Evolutionary conservation across 1,140 invertebrate genomes (phyloP).

Genomic region (Camponotus vicinus): DNA sequence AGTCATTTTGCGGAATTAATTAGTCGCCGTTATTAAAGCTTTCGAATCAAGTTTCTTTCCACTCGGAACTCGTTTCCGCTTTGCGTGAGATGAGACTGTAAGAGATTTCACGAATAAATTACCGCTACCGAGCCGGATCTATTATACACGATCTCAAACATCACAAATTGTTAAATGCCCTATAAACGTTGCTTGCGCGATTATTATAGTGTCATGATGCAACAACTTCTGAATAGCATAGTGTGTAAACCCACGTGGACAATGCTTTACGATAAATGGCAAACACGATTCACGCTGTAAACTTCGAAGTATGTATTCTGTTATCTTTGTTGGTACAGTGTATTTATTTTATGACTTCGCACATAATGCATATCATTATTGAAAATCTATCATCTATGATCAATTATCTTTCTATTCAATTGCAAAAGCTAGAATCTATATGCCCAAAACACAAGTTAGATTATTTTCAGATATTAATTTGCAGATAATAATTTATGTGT

Average conservation of each 20-base stretch:
- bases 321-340: not conserved
- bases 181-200: conserved; percentile 25
- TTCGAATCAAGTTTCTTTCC: not conserved
- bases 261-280: conserved; percentile 32
- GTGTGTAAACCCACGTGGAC: not conserved
- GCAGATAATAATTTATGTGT: not conserved
- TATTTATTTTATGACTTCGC: conserved; percentile 25
- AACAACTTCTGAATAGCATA: not conserved
- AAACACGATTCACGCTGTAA: conserved; percentile 1
- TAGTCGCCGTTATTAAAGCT: not conserved
- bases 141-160: conserved; percentile 9
- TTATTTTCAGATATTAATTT: not conserved
- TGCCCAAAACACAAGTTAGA: not conserved
- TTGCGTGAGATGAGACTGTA: not conserved
- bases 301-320: not conserved
- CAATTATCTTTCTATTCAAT: not conserved
- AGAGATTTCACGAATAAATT: conserved; percentile 8
- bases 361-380: not conserved
- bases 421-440: not conserved
- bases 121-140: not conserved
- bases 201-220: not conserved
- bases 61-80: not conserved
- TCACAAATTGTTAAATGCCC: not conserved
- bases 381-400: not conserved
- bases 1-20: not conserved